Percentiles rank a stretch among this genome's conserved stretches.
These are phyloP conservation scores for Eubucco bourcierii DNA, from an alignment of 2,113 vertebrate species.

Conservation along the genomic window DNA sequence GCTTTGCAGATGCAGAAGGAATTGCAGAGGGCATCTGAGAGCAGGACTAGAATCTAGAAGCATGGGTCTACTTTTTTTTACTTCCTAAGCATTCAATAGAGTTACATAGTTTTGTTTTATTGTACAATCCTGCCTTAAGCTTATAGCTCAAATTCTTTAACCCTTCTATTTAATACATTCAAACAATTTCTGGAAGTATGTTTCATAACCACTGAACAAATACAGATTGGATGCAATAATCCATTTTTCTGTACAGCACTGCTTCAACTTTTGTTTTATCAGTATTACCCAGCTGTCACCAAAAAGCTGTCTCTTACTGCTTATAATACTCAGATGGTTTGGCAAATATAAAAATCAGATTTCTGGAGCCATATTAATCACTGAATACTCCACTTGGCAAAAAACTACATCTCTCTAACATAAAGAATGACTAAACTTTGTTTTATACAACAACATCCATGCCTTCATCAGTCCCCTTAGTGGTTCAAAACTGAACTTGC, in stretches of 20 bases:
- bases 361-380: neutral
- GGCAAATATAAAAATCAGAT: neutral
- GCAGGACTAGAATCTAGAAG: neutral
- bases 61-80: neutral
- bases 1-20: neutral
- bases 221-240: neutral
- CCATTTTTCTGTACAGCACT: neutral
- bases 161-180: neutral
- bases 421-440: neutral
- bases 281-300: neutral
- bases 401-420: neutral
- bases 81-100: neutral
- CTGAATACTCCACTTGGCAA: neutral
- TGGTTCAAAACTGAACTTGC: neutral
- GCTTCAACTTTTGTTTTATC: neutral
- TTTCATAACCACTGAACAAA: neutral
- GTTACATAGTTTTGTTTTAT: neutral
- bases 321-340: neutral
- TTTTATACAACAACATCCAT: neutral
- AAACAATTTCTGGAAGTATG: neutral
- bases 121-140: neutral
- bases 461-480: neutral
- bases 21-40: fast-evolving
- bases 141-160: neutral
- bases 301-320: neutral